Evolutionary conservation across 2,797 vertebrate species (phyloP).

Genomic region (Buphagus erythrorhynchus): DNA sequence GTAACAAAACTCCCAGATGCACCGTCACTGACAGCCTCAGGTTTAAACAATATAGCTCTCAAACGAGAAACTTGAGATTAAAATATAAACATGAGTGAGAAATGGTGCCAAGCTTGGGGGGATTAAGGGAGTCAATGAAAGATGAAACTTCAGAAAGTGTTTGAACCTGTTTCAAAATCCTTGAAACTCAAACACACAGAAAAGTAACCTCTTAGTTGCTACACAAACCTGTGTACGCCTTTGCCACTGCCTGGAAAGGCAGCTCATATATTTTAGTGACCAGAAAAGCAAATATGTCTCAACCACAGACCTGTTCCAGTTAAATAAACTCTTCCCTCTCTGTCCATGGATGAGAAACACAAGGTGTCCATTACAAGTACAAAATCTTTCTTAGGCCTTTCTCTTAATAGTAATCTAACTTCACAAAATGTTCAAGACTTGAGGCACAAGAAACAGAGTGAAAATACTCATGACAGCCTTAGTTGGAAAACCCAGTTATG

Average conservation of each 20-base stretch:
- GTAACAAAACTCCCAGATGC: slow-evolving; percentile 4
- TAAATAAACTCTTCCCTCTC: not conserved
- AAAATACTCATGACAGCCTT: not conserved
- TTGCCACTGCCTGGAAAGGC: not conserved
- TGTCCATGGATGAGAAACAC: not conserved
- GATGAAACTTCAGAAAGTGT: slow-evolving; percentile 49
- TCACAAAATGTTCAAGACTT: not conserved
- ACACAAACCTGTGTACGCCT: not conserved
- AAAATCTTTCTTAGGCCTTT: not conserved
- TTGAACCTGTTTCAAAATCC: slow-evolving; percentile 57
- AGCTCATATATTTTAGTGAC: not conserved
- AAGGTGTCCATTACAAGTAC: not conserved
- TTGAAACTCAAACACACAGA: slow-evolving; percentile 43
- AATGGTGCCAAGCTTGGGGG: slow-evolving; percentile 42
- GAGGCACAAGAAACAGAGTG: not conserved
- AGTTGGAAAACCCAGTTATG: not conserved
- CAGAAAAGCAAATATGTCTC: not conserved
- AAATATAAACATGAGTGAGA: slow-evolving; percentile 34
- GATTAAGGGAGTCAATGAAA: slow-evolving; percentile 72
- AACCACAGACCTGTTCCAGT: not conserved
- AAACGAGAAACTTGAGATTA: slow-evolving; percentile 58
- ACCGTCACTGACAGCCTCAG: slow-evolving; percentile 12
- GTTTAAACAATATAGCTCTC: slow-evolving; percentile 49
- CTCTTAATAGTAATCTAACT: not conserved
- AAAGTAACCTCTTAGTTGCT: slow-evolving; percentile 40